These are phyloP conservation scores for Leptinotarsa peninsularis DNA, from an alignment of 2,888 invertebrate genomes.

Conservation along the genomic window DNA sequence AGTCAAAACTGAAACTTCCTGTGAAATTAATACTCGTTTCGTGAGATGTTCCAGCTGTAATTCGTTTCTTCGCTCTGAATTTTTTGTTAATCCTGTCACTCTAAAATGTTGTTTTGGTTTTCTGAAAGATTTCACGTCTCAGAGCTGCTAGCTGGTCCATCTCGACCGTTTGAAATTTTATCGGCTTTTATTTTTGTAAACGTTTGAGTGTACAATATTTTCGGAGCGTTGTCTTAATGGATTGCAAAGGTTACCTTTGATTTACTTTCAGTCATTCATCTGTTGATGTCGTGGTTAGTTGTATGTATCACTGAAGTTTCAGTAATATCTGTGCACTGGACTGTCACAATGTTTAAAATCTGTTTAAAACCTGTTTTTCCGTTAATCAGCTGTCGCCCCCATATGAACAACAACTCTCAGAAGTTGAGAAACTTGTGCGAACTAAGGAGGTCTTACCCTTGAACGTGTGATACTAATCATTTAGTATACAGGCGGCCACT, in stretches of 20 bases:
- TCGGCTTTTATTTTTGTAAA: not conserved
- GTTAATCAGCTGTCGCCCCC: too few relatives aligned
- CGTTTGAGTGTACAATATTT: not conserved
- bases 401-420: too few relatives aligned
- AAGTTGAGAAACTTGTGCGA: too few relatives aligned
- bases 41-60: conserved; percentile 2
- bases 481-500: too few relatives aligned
- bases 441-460: too few relatives aligned
- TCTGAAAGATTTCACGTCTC: conserved; percentile 4
- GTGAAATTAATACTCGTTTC: conserved; percentile 3
- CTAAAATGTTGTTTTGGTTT: conserved; percentile 4
- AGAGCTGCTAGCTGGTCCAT: not conserved
- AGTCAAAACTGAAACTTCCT: conserved; percentile 5
- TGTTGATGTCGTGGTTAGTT: not conserved
- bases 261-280: not conserved
- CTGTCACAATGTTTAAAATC: too few relatives aligned
- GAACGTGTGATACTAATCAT: too few relatives aligned
- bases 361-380: too few relatives aligned
- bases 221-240: not conserved
- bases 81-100: conserved; percentile 9
- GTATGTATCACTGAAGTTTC: too few relatives aligned
- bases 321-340: too few relatives aligned
- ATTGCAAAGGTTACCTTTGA: not conserved
- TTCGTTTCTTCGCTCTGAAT: not conserved
- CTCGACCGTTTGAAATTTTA: not conserved